These are phyloP conservation scores for Conistra vaccinii DNA, from an alignment of 2,888 invertebrate genomes.

Conservation along the genomic window DNA sequence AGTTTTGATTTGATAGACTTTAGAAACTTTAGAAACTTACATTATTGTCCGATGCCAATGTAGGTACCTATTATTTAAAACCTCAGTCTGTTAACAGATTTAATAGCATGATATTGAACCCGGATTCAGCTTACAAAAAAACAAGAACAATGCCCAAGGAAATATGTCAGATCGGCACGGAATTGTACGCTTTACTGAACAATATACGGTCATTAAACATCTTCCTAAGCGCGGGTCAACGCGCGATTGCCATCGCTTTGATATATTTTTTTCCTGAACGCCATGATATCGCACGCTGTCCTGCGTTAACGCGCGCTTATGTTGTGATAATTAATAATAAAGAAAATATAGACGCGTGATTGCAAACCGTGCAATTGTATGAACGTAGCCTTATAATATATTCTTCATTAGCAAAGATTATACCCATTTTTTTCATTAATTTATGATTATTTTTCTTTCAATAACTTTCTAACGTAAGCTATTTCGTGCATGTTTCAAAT, in stretches of 20 bases:
- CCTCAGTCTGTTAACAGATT: neutral
- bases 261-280: constrained; percentile 14
- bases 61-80: neutral
- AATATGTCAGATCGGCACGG: neutral
- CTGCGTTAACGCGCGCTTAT: neutral
- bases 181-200: neutral
- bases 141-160: no score
- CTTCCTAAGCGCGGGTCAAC: neutral
- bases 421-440: neutral
- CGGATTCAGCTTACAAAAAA: neutral
- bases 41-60: neutral
- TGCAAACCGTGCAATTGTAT: neutral
- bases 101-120: neutral
- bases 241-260: constrained; percentile 1
- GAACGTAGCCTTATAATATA: neutral
- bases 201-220: constrained; percentile 13
- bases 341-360: neutral
- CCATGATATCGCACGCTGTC: neutral
- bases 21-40: neutral
- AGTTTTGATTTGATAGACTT: no score
- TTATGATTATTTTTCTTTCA: neutral
- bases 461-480: neutral
- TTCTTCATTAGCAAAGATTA: neutral
- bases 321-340: neutral
- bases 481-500: neutral